Conservation (phyloP, 2,888 invertebrate species). For the Eupsilia transversa region DNA sequence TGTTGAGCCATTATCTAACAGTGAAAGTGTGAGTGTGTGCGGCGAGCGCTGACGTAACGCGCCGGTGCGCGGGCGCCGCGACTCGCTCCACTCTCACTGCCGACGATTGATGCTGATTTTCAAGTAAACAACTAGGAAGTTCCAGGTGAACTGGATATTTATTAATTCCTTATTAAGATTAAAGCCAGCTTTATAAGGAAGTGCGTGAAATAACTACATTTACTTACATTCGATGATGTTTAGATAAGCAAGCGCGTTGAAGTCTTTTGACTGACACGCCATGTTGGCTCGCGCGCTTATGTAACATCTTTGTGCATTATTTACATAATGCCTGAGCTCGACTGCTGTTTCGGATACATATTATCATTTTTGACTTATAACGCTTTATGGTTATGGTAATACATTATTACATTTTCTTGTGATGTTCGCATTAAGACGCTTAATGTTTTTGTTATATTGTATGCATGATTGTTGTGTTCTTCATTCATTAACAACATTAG, state of each 20-base stretch:
- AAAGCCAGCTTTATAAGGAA: slow-evolving; percentile 70
- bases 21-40: slow-evolving; percentile 89
- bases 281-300: slow-evolving; percentile 51
- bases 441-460: slow-evolving; percentile 48
- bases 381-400: slow-evolving; percentile 50
- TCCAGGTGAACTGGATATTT: slow-evolving; percentile 78
- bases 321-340: slow-evolving; percentile 65
- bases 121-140: slow-evolving; percentile 85
- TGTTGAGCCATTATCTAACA: slow-evolving; percentile 88
- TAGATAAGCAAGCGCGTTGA: slow-evolving; percentile 73
- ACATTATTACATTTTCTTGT: slow-evolving; percentile 47
- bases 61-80: slow-evolving; percentile 68
- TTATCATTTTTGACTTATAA: slow-evolving; percentile 45
- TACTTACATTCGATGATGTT: slow-evolving; percentile 65
- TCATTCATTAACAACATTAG: slow-evolving; percentile 41
- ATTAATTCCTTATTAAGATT: slow-evolving; percentile 74
- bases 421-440: slow-evolving; percentile 45
- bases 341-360: slow-evolving; percentile 45
- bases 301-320: slow-evolving; percentile 61
- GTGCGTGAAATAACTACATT: slow-evolving; percentile 65
- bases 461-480: slow-evolving; percentile 23
- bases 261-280: slow-evolving; percentile 72
- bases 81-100: slow-evolving; percentile 84
- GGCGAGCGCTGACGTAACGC: slow-evolving; percentile 84
- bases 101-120: slow-evolving; percentile 80